Evolutionary conservation across 2,888 invertebrate genomes (phyloP).

Genomic region (Caenorhabditis sulstoni): DNA sequence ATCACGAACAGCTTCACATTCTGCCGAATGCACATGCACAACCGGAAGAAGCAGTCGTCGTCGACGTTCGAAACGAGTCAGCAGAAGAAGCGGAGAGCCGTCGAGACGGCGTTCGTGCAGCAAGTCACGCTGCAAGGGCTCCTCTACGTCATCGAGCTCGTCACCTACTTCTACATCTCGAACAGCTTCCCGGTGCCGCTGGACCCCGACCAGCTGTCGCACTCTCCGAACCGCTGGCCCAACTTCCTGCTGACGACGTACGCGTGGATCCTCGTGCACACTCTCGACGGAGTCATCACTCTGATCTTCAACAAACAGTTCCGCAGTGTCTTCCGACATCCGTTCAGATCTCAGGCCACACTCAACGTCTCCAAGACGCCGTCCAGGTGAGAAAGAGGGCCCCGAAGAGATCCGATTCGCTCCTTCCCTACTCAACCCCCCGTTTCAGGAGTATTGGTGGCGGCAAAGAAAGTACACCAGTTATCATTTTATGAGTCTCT

Average conservation of each 20-base stretch:
- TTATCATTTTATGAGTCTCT: conserved; percentile 34
- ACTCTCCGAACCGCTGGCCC: conserved; percentile 65
- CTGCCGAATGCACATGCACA: conserved; percentile 66
- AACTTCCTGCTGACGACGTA: conserved; percentile 70
- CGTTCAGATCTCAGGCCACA: conserved; percentile 50
- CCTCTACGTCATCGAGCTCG: conserved; percentile 65
- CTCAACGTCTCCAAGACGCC: conserved; percentile 53
- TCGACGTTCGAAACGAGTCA: conserved; percentile 61
- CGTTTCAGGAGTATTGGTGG: conserved; percentile 48
- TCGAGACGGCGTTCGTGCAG: conserved; percentile 67
- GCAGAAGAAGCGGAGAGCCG: conserved; percentile 59
- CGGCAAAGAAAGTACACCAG: conserved; percentile 47
- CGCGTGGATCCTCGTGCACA: conserved; percentile 66
- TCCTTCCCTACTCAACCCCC: neutral
- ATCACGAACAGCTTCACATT: conserved; percentile 64
- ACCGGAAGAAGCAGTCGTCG: conserved; percentile 56
- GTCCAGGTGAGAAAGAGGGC: conserved; percentile 52
- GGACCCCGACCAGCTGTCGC: conserved; percentile 12
- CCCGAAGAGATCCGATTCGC: neutral
- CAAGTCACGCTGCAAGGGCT: conserved; percentile 69
- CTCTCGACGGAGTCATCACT: conserved; percentile 67
- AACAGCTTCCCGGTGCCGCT: conserved; percentile 49
- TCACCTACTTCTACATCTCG: conserved; percentile 67
- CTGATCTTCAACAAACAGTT: conserved; percentile 67
- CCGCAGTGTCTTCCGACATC: conserved; percentile 55